Percentiles rank a stretch among this genome's conserved stretches.
phyloP scores from a whole-genome alignment of 2,113 vertebrate genomes.

The Rhineura floridana region DNA sequence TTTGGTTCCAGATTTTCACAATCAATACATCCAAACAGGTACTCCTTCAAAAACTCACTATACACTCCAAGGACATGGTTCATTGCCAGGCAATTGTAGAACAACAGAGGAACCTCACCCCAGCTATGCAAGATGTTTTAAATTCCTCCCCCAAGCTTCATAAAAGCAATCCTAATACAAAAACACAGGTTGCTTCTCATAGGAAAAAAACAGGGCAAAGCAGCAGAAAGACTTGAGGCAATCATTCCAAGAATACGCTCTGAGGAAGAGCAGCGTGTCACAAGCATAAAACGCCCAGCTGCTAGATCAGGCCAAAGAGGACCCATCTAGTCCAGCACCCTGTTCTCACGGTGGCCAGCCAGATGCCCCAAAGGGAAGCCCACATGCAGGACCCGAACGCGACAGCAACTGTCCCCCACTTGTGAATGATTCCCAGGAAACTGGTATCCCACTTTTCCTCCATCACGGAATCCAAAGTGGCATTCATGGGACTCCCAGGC shows the following conservation, averaged over 20 bases:
- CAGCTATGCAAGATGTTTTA: neutral
- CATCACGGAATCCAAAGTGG: too few species aligned
- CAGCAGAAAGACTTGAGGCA: neutral
- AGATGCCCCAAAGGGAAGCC: too few species aligned
- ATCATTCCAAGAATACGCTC: neutral
- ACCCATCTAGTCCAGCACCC: too few species aligned
- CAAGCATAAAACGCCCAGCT: too few species aligned
- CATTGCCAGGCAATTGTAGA: neutral
- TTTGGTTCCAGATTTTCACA: neutral
- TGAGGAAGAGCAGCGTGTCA: neutral
- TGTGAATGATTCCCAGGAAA: too few species aligned
- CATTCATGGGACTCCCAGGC: too few species aligned
- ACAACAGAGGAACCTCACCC: neutral
- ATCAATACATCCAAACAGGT: neutral
- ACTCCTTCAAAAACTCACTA: neutral
- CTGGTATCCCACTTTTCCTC: too few species aligned
- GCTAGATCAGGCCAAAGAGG: too few species aligned
- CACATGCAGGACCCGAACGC: too few species aligned
- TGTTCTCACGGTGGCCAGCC: too few species aligned
- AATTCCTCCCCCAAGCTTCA: neutral
- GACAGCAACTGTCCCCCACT: too few species aligned
- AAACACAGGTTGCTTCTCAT: neutral
- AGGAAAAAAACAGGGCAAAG: neutral
- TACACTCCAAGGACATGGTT: neutral
- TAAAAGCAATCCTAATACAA: neutral